Base-by-base conservation (phyloP, 2,888 invertebrate species). In the Parapristionchus giblindavisi region DNA sequence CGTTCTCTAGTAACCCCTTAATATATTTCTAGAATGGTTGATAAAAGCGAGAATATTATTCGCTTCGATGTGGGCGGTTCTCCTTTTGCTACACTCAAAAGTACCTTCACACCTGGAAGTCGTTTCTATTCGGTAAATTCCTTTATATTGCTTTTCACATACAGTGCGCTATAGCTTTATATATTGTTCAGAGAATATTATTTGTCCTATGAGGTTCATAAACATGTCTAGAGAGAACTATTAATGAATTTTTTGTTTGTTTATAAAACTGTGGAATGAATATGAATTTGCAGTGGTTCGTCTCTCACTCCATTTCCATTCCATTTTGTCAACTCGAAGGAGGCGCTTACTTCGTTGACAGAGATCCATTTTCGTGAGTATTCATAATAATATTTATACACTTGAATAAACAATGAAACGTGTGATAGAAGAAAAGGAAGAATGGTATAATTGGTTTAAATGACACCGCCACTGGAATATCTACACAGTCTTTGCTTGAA, bases 41-140 rank as follows among this genome's bases (percentile, higher is more conserved):
- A 71, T 21, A 71, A 71, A n/a, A 27, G 21, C 32, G 79, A 77
- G 54, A 54, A 79, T 1, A 79, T 84, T 36, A 77, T 83, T 32
- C 79, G 81, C 2, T 85, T 87, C 78, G 87, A 87, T 71, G 87
- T 86, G 29, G 87, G 87, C 36, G 87, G 87, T 17, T 78, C 75
- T 56, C 43, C 27, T 27, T 77, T 74, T 63, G 79, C 80, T 8
- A 81, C 79, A 8, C 56, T 82, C 36, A 80, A 80, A 61, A 80
- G 77, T 4, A 79, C 77, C 0, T 81, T 82, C 54, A 78, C 81
- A 32, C 58, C 75, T 5, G 82, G 81, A 75, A 78, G 78, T 0
- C 73, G 80, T 11, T 82, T 82, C 70, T 81, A 81, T 72, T 81
- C 74, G 75, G 78, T 78, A n/a, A 48, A n/a, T n/a, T n/a, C n/a